Evolutionary conservation across 2,797 vertebrate genomes (phyloP), one percentile per base, ranked within the genome.

Genomic region (Sebastes minor): DNA sequence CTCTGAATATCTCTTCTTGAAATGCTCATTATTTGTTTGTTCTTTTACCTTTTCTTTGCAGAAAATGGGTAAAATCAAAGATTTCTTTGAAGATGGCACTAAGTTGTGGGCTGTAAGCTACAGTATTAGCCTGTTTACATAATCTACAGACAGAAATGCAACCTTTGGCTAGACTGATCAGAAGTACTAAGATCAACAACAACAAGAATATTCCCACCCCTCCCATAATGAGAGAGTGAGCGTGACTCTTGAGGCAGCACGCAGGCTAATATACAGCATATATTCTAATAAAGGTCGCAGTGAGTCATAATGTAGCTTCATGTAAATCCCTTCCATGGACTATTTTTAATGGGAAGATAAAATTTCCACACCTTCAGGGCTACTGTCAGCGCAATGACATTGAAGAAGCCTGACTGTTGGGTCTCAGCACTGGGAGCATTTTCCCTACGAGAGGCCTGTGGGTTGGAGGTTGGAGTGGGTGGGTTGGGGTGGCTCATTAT

Each of bases 261-360:
- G 1, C 49, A 28, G 12, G 6, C 32, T 71, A 63, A 72, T 56
- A 20, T 20, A 20, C 73, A 32, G 42, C 25, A 56, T 32, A 71
- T 61, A 74, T 59, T 64, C 9, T 86, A 55, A 87, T 70, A 20
- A 91, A 85, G 84, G 77, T 80, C 52, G 23, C 6, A 30, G 20
- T 68, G 87, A 89, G 33, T 74, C 76, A 76, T 52, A 23, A 42
- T 46, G 68, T 75, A 25, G 63, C 35, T 23, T 70, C 52, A 59
- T 82, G 74, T 76, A 65, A 77, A 83, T 78, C 53, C 30, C 57
- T 42, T 86, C 32, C 6, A 23, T 64, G 30, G 28, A 73, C 53
- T 75, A 32, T 71, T 87, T 72, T 72, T 81, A 86, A 89, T 71
- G 16, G 60, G 16, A 25, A 60, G 63, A 86, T 91, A 69, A 64